A percentile compares a stretch with the other conserved stretches of the same genome.
These are phyloP conservation scores for Meriones psammophilus DNA, from an alignment of 2,797 vertebrate genomes.

Conservation along the genomic window DNA sequence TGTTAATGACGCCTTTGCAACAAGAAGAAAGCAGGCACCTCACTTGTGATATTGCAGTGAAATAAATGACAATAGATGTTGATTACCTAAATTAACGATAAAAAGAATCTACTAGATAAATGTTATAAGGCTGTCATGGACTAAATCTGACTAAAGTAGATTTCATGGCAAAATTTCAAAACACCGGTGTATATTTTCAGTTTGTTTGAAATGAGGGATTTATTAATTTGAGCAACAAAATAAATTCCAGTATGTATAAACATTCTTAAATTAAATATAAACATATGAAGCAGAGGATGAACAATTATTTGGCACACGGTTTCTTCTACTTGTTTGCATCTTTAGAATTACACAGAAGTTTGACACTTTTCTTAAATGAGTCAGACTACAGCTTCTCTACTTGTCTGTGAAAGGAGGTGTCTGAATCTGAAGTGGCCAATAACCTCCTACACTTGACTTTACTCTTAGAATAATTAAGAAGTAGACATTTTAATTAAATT, in stretches of 20 bases:
- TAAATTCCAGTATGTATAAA: slow-evolving; percentile 21
- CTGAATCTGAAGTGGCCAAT: neutral
- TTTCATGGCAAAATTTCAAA: neutral
- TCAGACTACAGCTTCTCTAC: neutral
- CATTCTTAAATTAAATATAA: neutral
- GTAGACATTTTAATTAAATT: slow-evolving; percentile 33
- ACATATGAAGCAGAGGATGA: neutral
- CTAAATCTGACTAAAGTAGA: neutral
- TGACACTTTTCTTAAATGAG: slow-evolving; percentile 40
- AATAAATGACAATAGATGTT: neutral
- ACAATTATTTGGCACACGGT: neutral
- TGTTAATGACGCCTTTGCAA: neutral
- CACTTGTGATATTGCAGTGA: neutral
- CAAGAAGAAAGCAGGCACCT: neutral
- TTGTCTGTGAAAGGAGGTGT: slow-evolving; percentile 18
- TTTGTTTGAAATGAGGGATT: neutral
- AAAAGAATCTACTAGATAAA: neutral
- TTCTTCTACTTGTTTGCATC: neutral
- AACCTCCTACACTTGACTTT: slow-evolving; percentile 5
- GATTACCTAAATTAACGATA: neutral
- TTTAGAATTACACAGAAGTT: neutral
- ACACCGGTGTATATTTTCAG: neutral
- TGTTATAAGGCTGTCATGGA: neutral
- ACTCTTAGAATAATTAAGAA: slow-evolving; percentile 30
- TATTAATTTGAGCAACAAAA: slow-evolving; percentile 37